phyloP scores from a whole-genome alignment of 2,888 invertebrate genomes.

The Mythimna lalbum region DNA sequence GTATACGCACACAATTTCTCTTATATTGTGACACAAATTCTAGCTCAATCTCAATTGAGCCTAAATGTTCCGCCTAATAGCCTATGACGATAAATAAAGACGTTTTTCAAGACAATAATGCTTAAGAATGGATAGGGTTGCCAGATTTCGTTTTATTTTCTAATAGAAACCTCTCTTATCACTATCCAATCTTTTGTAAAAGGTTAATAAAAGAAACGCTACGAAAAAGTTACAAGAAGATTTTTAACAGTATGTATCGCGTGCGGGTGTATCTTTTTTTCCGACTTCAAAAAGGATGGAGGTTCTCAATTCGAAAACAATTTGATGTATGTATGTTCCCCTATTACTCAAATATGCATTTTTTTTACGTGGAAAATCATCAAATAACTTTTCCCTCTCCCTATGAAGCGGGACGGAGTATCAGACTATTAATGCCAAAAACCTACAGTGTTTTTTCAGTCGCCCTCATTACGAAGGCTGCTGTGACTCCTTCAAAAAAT shows the following conservation, averaged over 20 bases:
- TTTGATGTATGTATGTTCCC: no score
- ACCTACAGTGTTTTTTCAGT: no score
- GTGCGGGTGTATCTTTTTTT: conserved; percentile 2
- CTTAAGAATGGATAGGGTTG: conserved; percentile 49
- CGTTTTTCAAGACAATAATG: conserved; percentile 51
- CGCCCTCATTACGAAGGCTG: no score
- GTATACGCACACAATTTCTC: background rate
- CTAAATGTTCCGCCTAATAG: conserved; percentile 38
- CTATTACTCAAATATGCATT: no score
- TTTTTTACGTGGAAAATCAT: no score
- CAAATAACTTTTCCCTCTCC: no score
- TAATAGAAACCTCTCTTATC: conserved; percentile 24
- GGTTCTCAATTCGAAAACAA: no score
- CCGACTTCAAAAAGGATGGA: no score
- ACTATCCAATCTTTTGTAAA: conserved; percentile 26
- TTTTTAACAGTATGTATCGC: background rate
- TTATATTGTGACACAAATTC: conserved; percentile 21
- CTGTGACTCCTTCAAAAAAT: no score
- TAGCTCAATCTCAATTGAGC: conserved; percentile 38
- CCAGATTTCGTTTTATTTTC: conserved; percentile 29
- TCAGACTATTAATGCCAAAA: no score
- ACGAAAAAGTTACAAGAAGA: background rate
- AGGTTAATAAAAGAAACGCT: conserved; percentile 33
- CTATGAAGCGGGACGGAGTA: no score
- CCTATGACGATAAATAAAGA: conserved; percentile 43